Evolutionary conservation across 2,797 vertebrate species (phyloP), one percentile per base, ranked within the genome.

Genomic region (Peromyscus nudipes): DNA sequence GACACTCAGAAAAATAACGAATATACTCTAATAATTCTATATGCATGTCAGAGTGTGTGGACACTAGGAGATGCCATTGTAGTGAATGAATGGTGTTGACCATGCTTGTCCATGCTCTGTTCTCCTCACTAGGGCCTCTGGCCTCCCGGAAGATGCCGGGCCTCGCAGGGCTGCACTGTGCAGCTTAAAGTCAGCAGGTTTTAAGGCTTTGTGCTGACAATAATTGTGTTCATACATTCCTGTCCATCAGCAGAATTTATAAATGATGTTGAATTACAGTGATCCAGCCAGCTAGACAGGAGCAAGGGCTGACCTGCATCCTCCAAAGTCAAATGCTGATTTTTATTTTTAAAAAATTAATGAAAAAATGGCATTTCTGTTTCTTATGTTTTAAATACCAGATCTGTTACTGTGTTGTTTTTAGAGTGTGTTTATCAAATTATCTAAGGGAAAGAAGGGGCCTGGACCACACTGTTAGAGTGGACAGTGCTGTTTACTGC

Each of bases 171-270:
- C 99, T 99, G 98, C 99, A 98, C 98, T 97, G 97, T 98, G 99
- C 99, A 99, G 99, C 98, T 99, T 99, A 98, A 99, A 99, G 99
- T 99, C 99, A 99, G 99, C 99, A 99, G 99, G 99, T 99, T 99
- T 99, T 99, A 99, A 99, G 99, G 99, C 99, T 99, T 99, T 99
- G 99, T 99, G 99, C 99, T 99, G 99, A 99, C 99, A 99, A 99
- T 99, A 99, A 99, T 99, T 99, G 98, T 98, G 98, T 98, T 98
- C 98, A 98, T 98, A 98, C 98, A 98, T 99, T 99, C 99, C 99
- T 99, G 98, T 99, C 99, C 98, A 99, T 99, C 99, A 99, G 99
- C 99, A 99, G 98, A 98, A 99, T 99, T 99, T 98, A 98, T 98
- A 98, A 99, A 99, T 98, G 98, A 99, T 95, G 98, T 98, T 98